Conservation (phyloP, 2,797 vertebrate genomes). For the Scomberomorus guttatus region DNA sequence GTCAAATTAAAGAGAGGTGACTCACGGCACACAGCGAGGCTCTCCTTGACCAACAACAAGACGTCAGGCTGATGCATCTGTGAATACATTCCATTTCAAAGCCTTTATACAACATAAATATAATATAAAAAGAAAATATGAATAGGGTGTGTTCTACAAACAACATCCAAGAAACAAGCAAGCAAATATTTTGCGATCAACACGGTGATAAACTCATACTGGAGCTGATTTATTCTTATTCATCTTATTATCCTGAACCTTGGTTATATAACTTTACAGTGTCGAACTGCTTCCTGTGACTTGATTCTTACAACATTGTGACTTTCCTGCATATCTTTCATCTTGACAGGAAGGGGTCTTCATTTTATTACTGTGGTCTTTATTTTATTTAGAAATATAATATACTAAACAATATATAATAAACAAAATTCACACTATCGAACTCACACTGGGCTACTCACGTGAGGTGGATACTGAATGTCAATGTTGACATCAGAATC, state of each 20-base stretch:
- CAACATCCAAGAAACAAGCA: conserved; percentile 1
- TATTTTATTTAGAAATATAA: background rate
- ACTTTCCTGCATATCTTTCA: background rate
- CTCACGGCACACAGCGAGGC: conserved; percentile 92
- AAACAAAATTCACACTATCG: conserved; percentile 16
- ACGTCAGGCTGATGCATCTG: conserved; percentile 97
- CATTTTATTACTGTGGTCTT: background rate
- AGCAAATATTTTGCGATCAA: background rate
- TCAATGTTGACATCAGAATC: conserved; percentile 97
- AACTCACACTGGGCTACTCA: conserved; percentile 85
- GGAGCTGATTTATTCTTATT: background rate
- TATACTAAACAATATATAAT: background rate
- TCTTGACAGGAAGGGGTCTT: background rate
- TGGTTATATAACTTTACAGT: background rate
- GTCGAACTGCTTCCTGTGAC: background rate
- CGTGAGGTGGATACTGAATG: conserved; percentile 91
- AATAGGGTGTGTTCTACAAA: conserved; percentile 25
- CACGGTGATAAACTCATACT: background rate
- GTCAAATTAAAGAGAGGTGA: conserved; percentile 50
- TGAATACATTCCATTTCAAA: conserved; percentile 78
- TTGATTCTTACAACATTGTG: background rate
- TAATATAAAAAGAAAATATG: conserved; percentile 29
- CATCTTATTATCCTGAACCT: background rate
- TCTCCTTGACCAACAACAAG: conserved; percentile 93
- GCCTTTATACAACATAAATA: conserved; percentile 63